Percentiles rank a stretch among this genome's conserved stretches.
Conservation (phyloP, 2,113 vertebrate species). For the Riparia riparia region DNA sequence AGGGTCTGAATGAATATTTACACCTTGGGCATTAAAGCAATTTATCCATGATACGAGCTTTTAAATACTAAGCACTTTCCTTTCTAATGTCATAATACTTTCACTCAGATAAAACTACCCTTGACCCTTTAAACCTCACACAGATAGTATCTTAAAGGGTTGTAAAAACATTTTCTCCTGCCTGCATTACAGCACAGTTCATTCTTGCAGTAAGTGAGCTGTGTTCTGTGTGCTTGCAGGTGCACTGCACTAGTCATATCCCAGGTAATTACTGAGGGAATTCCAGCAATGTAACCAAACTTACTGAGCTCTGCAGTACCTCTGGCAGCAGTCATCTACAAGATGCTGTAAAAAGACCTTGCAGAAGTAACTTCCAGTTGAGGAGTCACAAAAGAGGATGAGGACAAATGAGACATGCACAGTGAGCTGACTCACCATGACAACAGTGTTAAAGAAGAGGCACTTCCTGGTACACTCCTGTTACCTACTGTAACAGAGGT, state of each 20-base stretch:
- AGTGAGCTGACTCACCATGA: neutral
- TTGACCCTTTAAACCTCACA: conserved; percentile 1
- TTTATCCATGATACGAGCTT: neutral
- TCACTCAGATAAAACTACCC: neutral
- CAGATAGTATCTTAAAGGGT: neutral
- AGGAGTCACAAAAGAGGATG: neutral
- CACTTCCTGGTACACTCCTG: neutral
- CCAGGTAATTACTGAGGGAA: neutral
- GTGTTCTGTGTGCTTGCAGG: rapidly evolving
- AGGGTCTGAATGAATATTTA: neutral
- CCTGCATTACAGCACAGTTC: neutral
- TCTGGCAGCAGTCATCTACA: neutral
- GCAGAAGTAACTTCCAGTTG: neutral
- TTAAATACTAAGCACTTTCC: conserved; percentile 20
- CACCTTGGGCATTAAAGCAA: neutral
- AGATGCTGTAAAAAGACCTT: neutral
- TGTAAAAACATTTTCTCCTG: neutral
- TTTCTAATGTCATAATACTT: neutral
- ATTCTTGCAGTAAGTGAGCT: neutral
- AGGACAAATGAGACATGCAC: neutral
- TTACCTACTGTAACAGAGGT: neutral
- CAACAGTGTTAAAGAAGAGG: rapidly evolving
- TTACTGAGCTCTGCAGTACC: neutral
- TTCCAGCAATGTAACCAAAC: neutral
- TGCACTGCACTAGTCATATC: neutral